Base-by-base conservation (phyloP, 30 jellyfish, hydroid and myxozoan species). In the Turritopsis dohrnii region DNA sequence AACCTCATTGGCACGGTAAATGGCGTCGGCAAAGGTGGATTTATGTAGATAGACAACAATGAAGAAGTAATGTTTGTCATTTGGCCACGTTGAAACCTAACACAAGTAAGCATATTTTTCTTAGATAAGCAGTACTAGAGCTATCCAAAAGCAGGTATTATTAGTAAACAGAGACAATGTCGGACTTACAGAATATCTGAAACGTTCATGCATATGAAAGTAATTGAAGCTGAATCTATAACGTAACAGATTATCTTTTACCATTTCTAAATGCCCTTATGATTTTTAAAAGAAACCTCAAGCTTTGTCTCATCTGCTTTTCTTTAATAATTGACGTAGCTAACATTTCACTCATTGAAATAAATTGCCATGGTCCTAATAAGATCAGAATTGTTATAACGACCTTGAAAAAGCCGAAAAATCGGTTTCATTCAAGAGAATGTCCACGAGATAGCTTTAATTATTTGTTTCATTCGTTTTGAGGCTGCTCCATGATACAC, bases 21-120 rank as follows among this genome's bases (percentile, higher is more conserved):
- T 41, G 60, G 60, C 60, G 60, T 41, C 7, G 82, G 16, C 29
- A 75, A 79, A 53, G 54, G 79, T 13, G 85, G 54, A 79, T 79
- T 79, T 41, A 79, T 29, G 85, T 1, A 30, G 29, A 79, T 27
- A 29, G 85, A 79, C 54, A 52, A 79, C 28, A 27, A 29, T 18
- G 85, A 79, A 13, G 85, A 79, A 21, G 85, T 79, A 28, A 79
- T 28, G 79, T 41, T 41, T 3, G 60, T 41, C 60, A 41, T 41
- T 13, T 13, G 13, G 60, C 60, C 60, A 13, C 60, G 60, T 5
- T 41, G 60, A 41, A 41, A 13, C 13, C 60, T 41, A 41, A 5
- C 5, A 41, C 60, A 41, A 5, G 13, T 41, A 41, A 41, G 60
- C 5, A 41, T 3, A 41, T 5, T n/a, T n/a, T 13, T 5, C 60